Percentiles rank a stretch among this genome's conserved stretches.
Conservation (phyloP, 2,113 vertebrate species). For the Pipa parva region DNA sequence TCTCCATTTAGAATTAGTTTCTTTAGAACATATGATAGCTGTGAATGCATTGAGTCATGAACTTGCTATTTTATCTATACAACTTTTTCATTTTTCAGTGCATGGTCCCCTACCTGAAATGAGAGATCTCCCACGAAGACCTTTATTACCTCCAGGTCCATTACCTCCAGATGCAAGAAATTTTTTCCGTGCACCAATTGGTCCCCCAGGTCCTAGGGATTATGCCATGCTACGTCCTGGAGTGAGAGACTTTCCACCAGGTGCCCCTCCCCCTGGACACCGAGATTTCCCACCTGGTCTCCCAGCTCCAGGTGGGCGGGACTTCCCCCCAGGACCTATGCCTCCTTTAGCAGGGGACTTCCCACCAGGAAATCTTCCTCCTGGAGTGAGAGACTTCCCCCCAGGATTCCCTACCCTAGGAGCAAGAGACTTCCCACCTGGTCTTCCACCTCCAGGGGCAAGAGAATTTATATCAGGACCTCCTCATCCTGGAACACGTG, state of each 20-base stretch:
- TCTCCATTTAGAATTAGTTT: no score
- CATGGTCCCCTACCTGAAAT: constrained; percentile 51
- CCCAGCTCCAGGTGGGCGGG: constrained; percentile 44
- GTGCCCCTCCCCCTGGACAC: constrained; percentile 24
- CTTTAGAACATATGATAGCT: no score
- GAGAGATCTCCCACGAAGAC: constrained; percentile 58
- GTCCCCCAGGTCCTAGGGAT: constrained; percentile 55
- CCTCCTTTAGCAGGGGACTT: constrained; percentile 44
- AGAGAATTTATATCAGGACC: constrained; percentile 45
- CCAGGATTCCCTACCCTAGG: constrained; percentile 35
- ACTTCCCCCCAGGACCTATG: constrained; percentile 10
- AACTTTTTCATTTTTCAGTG: constrained; percentile 23
- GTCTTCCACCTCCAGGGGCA: constrained; percentile 36
- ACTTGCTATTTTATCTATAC: no score
- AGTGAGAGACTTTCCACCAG: constrained; percentile 22
- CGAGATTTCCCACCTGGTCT: constrained; percentile 27
- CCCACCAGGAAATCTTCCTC: constrained; percentile 6
- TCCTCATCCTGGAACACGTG: constrained; percentile 32
- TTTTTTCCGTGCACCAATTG: constrained; percentile 57
- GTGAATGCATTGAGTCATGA: no score
- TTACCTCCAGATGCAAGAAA: constrained; percentile 53
- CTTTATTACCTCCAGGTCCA: constrained; percentile 61
- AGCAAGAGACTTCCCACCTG: constrained; percentile 60
- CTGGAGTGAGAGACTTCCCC: constrained; percentile 62
- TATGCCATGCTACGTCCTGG: constrained; percentile 36